A percentile compares a stretch with the other conserved stretches of the same genome.
Conservation (phyloP, 2,888 invertebrate species). For the Pristionchus arcanus region DNA sequence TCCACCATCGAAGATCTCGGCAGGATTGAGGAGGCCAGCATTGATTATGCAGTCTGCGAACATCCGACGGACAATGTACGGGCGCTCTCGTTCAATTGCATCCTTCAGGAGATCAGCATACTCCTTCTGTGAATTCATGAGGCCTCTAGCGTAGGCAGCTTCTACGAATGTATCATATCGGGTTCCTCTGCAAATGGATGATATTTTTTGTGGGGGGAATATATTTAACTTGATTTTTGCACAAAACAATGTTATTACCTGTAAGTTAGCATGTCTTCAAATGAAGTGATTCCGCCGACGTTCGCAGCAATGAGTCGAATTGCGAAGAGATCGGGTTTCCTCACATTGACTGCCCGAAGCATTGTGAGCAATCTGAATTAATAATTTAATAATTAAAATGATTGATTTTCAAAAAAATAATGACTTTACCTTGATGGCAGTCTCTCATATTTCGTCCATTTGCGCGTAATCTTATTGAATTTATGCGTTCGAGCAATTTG, state of each 20-base stretch:
- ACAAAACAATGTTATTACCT: neutral
- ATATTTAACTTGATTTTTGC: too few relatives aligned
- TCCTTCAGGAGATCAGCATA: neutral
- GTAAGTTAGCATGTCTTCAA: neutral
- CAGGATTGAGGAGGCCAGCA: neutral
- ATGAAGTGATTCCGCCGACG: neutral
- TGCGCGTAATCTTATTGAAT: neutral
- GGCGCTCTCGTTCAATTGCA: neutral
- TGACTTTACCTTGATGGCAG: neutral
- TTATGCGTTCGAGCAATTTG: neutral
- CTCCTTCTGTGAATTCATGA: slow-evolving; percentile 33
- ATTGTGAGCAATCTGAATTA: neutral
- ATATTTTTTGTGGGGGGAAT: too few relatives aligned
- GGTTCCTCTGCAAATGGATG: neutral
- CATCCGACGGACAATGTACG: neutral
- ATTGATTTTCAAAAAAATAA: too few relatives aligned
- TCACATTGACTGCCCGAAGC: neutral
- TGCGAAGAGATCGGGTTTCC: neutral
- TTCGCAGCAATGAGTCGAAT: neutral
- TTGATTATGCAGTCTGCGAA: neutral
- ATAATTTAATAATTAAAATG: too few relatives aligned
- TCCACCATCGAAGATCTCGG: neutral
- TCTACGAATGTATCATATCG: neutral
- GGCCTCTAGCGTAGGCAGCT: neutral
- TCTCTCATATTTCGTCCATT: neutral